Evolutionary conservation across 2,888 invertebrate genomes (phyloP), one percentile per base, ranked within the genome.

Genomic region (Tineola bisselliella): DNA sequence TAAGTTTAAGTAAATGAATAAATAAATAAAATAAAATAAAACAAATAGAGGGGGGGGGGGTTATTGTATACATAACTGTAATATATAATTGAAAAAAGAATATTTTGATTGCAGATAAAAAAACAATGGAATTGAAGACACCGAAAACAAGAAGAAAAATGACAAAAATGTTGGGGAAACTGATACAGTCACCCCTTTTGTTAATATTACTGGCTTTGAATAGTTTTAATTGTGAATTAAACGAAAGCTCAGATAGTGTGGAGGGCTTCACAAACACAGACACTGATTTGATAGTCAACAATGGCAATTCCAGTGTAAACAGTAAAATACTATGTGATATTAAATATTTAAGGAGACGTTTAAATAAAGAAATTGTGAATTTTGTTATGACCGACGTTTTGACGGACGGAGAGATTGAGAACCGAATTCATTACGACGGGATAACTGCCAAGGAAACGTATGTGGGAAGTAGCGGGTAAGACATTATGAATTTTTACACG

Each of bases 381-480:
- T 92, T 93, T 76, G 80, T 92, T 64, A 87, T 91, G 73, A 89
- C 88, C 17, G 92, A 92, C 69, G 82, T 84, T 60, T 78, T 93
- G 63, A 74, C 89, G 62, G 93, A 94, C 71, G 93, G 93, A 2
- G 92, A 93, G 71, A 78, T 90, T 65, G 93, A 93, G 72, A 88
- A 89, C 12, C 77, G 91, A 61, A 84, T 93, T 61, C 89, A 89
- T 72, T 90, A 77, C 68, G 88, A 89, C 63, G 91, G 91, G 8
- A 77, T 92, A 44, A 89, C 89, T 12, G 92, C 91, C 44, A 91
- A 91, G 71, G 92, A 92, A 74, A 92, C 92, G 0, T 88, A 87
- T 56, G 89, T 90, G 52, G 87, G 84, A 5, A 69, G 67, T 62
- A 79, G 88, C 65, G 87, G 88, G 90, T 90, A 70, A 88, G 89